Percentiles rank a stretch among this genome's conserved stretches.
Evolutionary conservation across 1,140 invertebrate species (phyloP).

Genomic region (Drosophila bocqueti): DNA sequence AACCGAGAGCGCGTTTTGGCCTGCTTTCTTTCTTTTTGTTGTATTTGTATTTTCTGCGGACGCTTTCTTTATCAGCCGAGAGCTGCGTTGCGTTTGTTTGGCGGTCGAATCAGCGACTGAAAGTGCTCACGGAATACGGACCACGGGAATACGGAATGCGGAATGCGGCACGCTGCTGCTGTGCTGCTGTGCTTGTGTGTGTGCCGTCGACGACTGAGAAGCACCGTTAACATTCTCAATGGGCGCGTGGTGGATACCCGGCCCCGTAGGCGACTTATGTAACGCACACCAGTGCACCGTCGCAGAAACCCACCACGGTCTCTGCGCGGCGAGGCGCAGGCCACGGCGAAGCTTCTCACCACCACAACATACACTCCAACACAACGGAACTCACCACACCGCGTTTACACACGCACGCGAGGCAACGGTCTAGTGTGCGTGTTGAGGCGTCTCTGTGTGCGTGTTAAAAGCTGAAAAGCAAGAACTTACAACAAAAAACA

Average conservation of each 20-base stretch:
- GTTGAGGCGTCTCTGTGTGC: conserved; percentile 56
- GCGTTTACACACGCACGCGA: not conserved
- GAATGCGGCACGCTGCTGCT: conserved; percentile 2
- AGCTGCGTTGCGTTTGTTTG: conserved; percentile 76
- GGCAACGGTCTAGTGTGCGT: conserved; percentile 46
- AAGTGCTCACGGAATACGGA: conserved; percentile 40
- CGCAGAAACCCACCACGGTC: not conserved
- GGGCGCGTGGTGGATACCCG: conserved; percentile 47
- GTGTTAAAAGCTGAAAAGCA: conserved; percentile 75
- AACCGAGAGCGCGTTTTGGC: conserved; percentile 47
- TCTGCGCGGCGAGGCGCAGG: conserved; percentile 1
- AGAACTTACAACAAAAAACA: conserved; percentile 54
- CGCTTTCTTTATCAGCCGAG: conserved; percentile 23
- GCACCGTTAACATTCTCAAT: conserved; percentile 31
- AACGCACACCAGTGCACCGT: conserved; percentile 68
- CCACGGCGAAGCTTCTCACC: conserved; percentile 46
- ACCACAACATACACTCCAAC: not conserved
- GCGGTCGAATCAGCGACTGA: conserved; percentile 81
- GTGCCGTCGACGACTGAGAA: conserved; percentile 19
- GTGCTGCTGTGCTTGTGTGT: conserved; percentile 3
- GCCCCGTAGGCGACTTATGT: conserved; percentile 67
- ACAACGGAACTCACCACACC: not conserved
- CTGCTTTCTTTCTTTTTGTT: conserved; percentile 19
- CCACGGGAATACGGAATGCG: conserved; percentile 26
- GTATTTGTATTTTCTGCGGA: not conserved